These are phyloP conservation scores for Muscicapa striata DNA, from an alignment of 2,797 vertebrate genomes.

Conservation along the genomic window DNA sequence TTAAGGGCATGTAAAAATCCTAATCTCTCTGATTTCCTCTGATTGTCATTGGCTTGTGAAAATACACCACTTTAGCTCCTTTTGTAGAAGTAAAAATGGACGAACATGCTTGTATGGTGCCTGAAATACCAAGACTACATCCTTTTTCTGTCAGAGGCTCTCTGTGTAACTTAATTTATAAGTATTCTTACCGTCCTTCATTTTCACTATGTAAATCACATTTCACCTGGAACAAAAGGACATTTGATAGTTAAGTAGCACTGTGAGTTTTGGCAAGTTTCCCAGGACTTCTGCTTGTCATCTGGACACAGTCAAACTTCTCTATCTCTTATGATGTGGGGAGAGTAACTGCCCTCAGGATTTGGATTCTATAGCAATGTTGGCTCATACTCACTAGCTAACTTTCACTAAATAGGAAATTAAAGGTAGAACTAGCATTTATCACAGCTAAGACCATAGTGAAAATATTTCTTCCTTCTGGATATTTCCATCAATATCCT, in stretches of 20 bases:
- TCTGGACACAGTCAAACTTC: neutral
- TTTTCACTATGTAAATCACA: neutral
- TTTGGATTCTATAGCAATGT: neutral
- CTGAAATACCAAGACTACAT: neutral
- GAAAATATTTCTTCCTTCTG: neutral
- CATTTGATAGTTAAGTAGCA: neutral
- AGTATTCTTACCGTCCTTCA: neutral
- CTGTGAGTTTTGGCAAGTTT: neutral
- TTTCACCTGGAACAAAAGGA: neutral
- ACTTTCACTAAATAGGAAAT: neutral
- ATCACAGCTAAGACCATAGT: neutral
- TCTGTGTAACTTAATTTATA: neutral
- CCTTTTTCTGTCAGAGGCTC: neutral
- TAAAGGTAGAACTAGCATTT: neutral
- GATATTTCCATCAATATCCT: neutral
- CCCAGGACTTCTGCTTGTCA: neutral
- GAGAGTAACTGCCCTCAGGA: neutral
- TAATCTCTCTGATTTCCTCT: neutral
- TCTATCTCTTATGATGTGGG: accelerated
- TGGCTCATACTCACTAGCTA: neutral
- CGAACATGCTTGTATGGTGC: accelerated
- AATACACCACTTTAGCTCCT: neutral
- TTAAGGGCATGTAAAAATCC: neutral
- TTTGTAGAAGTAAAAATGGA: neutral
- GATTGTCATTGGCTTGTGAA: neutral